Percentiles rank a stretch among this genome's conserved stretches.
phyloP scores from a whole-genome alignment of 2,113 vertebrate species.

The Fregata magnificens region DNA sequence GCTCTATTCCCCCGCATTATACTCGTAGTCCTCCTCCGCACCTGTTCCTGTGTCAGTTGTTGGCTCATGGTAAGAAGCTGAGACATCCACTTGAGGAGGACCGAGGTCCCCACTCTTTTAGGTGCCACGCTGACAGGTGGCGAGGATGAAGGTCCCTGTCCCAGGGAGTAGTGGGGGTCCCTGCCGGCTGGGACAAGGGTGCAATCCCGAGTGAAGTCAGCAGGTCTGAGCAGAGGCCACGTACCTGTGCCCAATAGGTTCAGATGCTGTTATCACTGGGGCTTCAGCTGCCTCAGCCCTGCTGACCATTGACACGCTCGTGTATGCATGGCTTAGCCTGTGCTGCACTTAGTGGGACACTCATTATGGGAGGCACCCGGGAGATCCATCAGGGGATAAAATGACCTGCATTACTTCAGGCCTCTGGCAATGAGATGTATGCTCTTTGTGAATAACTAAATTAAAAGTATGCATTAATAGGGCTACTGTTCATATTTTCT shows the following conservation, averaged over 20 bases:
- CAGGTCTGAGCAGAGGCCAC: neutral
- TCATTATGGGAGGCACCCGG: neutral
- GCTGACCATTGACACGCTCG: neutral
- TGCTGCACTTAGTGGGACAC: neutral
- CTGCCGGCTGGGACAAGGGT: neutral
- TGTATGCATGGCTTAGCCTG: neutral
- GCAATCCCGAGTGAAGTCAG: neutral
- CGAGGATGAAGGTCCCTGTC: neutral
- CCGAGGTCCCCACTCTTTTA: neutral
- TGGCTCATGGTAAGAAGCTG: fast-evolving
- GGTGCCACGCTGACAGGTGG: neutral
- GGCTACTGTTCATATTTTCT: constrained; percentile 32
- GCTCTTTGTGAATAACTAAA: constrained; percentile 22
- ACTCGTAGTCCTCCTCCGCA: neutral
- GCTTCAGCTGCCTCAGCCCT: neutral
- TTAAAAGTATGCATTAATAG: constrained; percentile 33
- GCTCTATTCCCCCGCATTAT: neutral
- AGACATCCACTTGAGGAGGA: neutral
- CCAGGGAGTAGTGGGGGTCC: fast-evolving
- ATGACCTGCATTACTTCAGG: neutral
- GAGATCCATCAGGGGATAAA: neutral
- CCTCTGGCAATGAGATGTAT: neutral
- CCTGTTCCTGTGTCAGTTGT: neutral
- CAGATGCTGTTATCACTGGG: neutral
- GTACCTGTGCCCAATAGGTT: neutral